Base-by-base conservation (phyloP, 2,113 vertebrate genomes). In the Galbula dea region DNA sequence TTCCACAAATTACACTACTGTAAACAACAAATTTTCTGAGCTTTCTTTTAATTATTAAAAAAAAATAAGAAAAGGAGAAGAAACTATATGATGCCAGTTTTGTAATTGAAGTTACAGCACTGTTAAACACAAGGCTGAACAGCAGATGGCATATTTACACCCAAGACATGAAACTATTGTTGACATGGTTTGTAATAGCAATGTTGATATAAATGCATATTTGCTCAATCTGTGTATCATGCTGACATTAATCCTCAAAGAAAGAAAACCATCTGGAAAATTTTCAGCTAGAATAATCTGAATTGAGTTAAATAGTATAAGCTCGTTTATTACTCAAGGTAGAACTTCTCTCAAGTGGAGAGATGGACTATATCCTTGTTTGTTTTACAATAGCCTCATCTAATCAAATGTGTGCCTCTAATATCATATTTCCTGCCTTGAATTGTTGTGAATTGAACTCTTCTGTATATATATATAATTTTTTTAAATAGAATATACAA, bases 131-230 rank as follows among this genome's bases (percentile, higher is more conserved):
- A 52, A 80, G 41, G 90, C 71, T 87, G 89, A 90, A 94, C 75
- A 95, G 91, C 92, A 97, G 94, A 96, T 97, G 94, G 90, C 90
- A 95, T 79, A 79, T 95, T 93, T 96, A 88, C 10, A 2, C 37
- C 73, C 75, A 92, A 91, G 63, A 81, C 71, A 51, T 30, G 36
- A 85, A 23, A 69, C 74, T 55, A 11, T 83, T 93, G 67, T 93
- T 96, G 92, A 96, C 66, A 65, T 57, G 67, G 71, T 86, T 71
- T 86, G 58, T 79, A 95, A 96, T 66, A 89, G 43, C 66, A 94
- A 83, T 89, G 80, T 90, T 96, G 69, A 83, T 95, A 66, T 66
- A 84, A 95, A 93, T 78, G 54, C 32, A 71, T 96, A 86, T 68
- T 71, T 93, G 62, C 30, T 96, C 45, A 41, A 24, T 66, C 43